Evolutionary conservation across 2,888 invertebrate species (phyloP).

Genomic region (Malacosoma neustria): DNA sequence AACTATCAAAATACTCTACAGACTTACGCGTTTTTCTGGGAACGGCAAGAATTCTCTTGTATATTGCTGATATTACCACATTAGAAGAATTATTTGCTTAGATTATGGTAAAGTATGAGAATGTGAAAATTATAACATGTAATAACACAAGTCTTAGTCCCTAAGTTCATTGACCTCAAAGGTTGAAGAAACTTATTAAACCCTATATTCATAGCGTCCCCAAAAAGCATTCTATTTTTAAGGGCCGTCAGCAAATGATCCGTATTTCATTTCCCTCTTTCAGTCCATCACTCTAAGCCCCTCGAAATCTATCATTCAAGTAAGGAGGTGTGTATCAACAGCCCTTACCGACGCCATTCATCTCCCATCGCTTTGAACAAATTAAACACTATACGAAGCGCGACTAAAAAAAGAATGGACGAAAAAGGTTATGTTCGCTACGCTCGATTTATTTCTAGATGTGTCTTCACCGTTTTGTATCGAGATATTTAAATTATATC

Average conservation of each 20-base stretch:
- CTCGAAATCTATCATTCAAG: neutral
- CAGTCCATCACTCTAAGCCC: constrained; percentile 10
- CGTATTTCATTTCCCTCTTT: neutral
- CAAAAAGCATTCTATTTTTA: neutral
- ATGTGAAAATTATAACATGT: too few relatives aligned
- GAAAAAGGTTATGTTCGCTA: constrained; percentile 13
- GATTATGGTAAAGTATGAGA: too few relatives aligned
- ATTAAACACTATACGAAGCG: constrained; percentile 70
- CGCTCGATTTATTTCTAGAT: constrained; percentile 15
- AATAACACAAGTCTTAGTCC: too few relatives aligned
- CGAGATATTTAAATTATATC: too few relatives aligned
- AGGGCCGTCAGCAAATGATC: constrained; percentile 1
- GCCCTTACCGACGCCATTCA: constrained; percentile 32
- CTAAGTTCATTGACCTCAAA: neutral
- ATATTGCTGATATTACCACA: too few relatives aligned
- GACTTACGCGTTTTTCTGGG: too few relatives aligned
- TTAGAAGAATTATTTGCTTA: too few relatives aligned
- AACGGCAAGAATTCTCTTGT: too few relatives aligned
- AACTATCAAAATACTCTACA: too few relatives aligned
- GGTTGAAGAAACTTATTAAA: neutral
- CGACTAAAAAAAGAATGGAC: constrained; percentile 49
- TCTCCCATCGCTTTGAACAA: constrained; percentile 59
- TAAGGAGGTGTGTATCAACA: constrained; percentile 31
- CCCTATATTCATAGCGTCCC: neutral
- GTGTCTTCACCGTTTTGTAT: constrained; percentile 7